Conservation (phyloP, 2,888 invertebrate species). For the Meta bourneti region DNA sequence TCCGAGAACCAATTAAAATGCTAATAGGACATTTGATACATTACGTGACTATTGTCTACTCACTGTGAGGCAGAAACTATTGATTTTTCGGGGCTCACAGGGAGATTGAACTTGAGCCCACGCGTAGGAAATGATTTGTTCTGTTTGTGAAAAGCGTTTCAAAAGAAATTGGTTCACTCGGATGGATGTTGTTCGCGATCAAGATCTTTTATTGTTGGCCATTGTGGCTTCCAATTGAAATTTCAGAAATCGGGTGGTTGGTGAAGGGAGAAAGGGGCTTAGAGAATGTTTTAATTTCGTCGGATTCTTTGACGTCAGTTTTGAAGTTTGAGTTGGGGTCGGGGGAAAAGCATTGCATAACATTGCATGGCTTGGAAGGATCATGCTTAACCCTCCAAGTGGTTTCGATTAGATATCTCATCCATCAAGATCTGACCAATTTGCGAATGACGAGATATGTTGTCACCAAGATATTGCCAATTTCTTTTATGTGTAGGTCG, state of each 20-base stretch:
- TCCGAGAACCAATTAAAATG: conserved; percentile 13
- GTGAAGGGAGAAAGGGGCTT: background rate
- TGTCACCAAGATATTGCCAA: too few relatives aligned
- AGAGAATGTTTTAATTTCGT: too few relatives aligned
- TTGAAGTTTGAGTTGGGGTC: too few relatives aligned
- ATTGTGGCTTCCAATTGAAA: background rate
- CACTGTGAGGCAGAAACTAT: background rate
- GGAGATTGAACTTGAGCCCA: background rate
- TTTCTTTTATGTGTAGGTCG: too few relatives aligned
- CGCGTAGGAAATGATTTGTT: conserved; percentile 7
- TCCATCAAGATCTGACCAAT: too few relatives aligned
- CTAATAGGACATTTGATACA: conserved; percentile 24
- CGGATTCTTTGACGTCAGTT: too few relatives aligned
- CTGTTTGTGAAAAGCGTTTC: background rate
- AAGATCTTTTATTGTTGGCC: background rate
- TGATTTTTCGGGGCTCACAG: background rate
- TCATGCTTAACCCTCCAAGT: too few relatives aligned
- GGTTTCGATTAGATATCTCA: too few relatives aligned
- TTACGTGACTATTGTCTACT: background rate
- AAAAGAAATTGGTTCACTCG: background rate
- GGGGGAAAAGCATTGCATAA: too few relatives aligned
- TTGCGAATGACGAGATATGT: too few relatives aligned
- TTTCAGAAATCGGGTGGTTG: background rate
- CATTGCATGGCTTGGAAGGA: too few relatives aligned
- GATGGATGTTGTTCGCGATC: background rate